Evolutionary conservation across 1,140 invertebrate species (phyloP).

Genomic region (Ruditapes philippinarum): DNA sequence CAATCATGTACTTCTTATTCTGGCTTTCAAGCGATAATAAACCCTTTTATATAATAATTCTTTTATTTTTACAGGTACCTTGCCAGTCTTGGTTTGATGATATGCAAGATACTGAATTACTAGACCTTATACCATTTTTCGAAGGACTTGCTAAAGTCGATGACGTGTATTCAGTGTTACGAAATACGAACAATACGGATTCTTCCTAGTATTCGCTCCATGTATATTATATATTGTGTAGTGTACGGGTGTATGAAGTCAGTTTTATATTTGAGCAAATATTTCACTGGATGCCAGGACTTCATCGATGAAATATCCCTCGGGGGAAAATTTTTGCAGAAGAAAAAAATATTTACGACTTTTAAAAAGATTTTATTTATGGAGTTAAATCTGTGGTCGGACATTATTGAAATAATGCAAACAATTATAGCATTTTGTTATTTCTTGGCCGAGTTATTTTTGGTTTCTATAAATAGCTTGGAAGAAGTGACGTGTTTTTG

Average conservation of each 20-base stretch:
- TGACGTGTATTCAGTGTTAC: conserved; percentile 84
- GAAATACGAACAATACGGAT: conserved; percentile 76
- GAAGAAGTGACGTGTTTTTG: no score
- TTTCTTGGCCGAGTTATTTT: no score
- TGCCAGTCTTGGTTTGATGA: conserved; percentile 99
- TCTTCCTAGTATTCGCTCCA: conserved; percentile 73
- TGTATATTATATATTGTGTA: conserved; percentile 9
- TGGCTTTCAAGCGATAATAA: no score
- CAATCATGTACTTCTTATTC: no score
- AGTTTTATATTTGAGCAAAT: not conserved
- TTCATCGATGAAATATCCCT: no score
- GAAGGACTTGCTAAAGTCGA: conserved; percentile 91
- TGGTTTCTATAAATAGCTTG: no score
- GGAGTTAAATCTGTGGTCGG: not conserved
- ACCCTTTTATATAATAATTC: not conserved
- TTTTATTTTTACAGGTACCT: conserved; percentile 91
- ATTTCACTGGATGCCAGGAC: no score
- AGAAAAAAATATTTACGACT: no score
- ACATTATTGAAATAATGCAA: conserved; percentile 24
- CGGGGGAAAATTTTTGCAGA: no score
- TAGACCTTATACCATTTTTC: conserved; percentile 97
- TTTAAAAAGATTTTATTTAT: not conserved
- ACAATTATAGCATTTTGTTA: conserved; percentile 2
- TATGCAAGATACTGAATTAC: conserved; percentile 95
- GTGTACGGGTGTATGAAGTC: conserved; percentile 23